Percentiles rank a stretch among this genome's conserved stretches.
These are phyloP conservation scores for Malurus melanocephalus DNA, from an alignment of 2,113 vertebrate genomes.

Conservation along the genomic window DNA sequence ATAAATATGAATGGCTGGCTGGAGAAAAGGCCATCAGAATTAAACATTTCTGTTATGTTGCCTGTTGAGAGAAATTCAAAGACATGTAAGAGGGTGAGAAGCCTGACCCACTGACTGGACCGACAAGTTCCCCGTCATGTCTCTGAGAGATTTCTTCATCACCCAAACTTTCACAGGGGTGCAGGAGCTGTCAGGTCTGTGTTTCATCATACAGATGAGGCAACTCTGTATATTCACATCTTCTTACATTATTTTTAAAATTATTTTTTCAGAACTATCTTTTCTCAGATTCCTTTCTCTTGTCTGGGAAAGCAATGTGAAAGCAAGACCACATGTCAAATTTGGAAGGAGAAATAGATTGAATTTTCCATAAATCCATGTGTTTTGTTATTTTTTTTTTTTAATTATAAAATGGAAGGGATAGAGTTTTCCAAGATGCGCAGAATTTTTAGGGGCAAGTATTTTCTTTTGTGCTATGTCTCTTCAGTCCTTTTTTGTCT, in stretches of 20 bases:
- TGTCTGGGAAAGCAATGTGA: background rate
- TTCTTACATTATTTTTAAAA: background rate
- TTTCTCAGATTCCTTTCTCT: background rate
- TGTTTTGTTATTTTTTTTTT: no score
- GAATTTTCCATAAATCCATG: background rate
- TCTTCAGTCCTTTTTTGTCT: background rate
- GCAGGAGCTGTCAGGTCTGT: background rate
- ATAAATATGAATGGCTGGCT: background rate
- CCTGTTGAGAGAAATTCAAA: background rate
- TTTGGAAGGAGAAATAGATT: background rate
- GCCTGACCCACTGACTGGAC: background rate
- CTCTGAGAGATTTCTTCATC: background rate
- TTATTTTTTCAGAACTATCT: background rate
- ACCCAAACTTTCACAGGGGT: background rate
- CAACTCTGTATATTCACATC: background rate
- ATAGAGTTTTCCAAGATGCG: background rate
- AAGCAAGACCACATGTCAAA: background rate
- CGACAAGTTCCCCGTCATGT: background rate
- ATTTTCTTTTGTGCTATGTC: background rate
- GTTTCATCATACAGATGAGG: background rate
- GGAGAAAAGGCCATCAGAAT: background rate
- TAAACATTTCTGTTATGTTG: background rate
- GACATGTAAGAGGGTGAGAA: background rate
- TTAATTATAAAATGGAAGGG: background rate
- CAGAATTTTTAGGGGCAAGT: background rate